phyloP scores from a whole-genome alignment of 2,797 vertebrate species.

The Bryconaethiops microstoma region DNA sequence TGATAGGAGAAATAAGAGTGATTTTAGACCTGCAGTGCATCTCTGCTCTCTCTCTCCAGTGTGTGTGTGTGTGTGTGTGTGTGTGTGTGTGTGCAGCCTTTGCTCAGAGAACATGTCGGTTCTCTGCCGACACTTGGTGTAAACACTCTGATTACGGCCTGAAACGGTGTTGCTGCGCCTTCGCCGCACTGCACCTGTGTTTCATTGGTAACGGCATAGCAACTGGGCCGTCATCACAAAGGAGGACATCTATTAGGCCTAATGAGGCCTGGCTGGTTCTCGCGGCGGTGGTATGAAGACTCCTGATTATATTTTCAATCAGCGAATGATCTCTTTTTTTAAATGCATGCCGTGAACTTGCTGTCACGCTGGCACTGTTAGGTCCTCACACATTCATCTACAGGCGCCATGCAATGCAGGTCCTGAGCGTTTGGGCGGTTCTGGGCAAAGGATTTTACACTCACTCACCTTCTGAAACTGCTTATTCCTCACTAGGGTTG shows the following conservation, averaged over 20 bases:
- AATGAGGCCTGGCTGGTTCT: conserved; percentile 56
- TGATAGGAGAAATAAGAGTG: conserved; percentile 58
- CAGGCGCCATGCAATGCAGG: neutral
- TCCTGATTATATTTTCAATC: conserved; percentile 45
- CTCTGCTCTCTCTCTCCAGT: conserved; percentile 48
- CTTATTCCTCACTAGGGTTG: no score
- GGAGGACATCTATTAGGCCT: conserved; percentile 61
- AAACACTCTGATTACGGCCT: conserved; percentile 59
- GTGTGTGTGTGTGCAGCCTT: conserved; percentile 15
- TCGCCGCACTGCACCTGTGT: conserved; percentile 70
- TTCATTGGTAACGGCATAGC: conserved; percentile 63
- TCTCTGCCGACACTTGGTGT: conserved; percentile 53
- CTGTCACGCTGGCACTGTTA: no score
- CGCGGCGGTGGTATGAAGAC: conserved; percentile 26
- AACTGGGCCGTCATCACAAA: conserved; percentile 58
- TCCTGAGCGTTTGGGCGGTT: neutral
- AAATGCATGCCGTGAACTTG: neutral
- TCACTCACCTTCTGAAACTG: no score
- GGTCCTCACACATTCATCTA: neutral
- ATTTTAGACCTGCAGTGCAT: conserved; percentile 51
- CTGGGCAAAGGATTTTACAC: no score
- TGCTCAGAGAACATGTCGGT: conserved; percentile 31
- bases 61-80: conserved; percentile 4
- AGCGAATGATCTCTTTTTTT: conserved; percentile 11
- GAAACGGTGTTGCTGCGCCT: conserved; percentile 37